A percentile compares a stretch with the other conserved stretches of the same genome.
Evolutionary conservation across 2,113 vertebrate species (phyloP).

Genomic region (Tachysurus vachellii): DNA sequence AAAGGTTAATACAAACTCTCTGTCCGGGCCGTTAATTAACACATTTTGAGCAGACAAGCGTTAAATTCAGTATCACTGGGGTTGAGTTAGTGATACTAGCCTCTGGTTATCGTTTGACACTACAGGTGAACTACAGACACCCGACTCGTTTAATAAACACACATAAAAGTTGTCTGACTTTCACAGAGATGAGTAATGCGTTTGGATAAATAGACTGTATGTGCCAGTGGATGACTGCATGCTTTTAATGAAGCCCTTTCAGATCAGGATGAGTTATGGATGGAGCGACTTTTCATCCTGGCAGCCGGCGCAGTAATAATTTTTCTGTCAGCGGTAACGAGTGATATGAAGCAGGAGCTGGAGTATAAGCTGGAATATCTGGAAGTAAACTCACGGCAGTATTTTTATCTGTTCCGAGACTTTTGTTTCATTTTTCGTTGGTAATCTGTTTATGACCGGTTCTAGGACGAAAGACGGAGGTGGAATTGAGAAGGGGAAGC

Average conservation of each 20-base stretch:
- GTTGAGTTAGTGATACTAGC: neutral
- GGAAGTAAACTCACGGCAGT: neutral
- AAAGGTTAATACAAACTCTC: neutral
- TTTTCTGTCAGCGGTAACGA: constrained; percentile 9
- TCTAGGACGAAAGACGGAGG: neutral
- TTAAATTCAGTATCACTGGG: neutral
- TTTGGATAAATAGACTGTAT: neutral
- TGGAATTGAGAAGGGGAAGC: neutral
- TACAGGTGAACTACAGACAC: neutral
- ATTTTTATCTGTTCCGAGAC: neutral
- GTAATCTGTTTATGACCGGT: neutral
- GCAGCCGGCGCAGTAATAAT: constrained; percentile 5
- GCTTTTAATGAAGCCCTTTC: constrained; percentile 30
- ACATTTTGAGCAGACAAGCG: neutral
- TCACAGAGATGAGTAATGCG: neutral
- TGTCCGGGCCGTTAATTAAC: neutral
- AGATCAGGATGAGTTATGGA: constrained; percentile 27
- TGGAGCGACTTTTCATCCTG: constrained; percentile 9
- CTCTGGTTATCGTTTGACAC: neutral
- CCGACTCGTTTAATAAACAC: neutral
- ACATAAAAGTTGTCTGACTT: neutral
- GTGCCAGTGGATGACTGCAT: neutral
- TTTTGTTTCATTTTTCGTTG: neutral
- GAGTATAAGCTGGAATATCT: neutral
- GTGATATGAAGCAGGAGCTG: constrained; percentile 15